A percentile compares a stretch with the other conserved stretches of the same genome.
Conservation (phyloP, 2,797 vertebrate genomes). For the Scyliorhinus canicula region DNA sequence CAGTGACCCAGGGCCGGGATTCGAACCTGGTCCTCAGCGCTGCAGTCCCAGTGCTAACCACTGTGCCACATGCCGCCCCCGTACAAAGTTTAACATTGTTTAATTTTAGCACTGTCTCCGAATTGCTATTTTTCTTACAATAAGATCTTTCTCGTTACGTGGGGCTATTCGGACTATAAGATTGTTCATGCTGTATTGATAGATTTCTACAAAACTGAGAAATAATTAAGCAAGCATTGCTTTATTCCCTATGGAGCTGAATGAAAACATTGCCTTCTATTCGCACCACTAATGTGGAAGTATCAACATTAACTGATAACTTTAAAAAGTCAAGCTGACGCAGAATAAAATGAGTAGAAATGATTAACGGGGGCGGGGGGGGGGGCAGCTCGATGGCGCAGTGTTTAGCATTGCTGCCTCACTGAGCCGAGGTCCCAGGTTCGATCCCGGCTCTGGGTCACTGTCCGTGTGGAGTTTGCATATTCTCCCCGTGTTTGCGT, state of each 20-base stretch:
- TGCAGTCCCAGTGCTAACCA: no score
- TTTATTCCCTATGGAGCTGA: not conserved
- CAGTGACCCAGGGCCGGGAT: no score
- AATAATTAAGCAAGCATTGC: not conserved
- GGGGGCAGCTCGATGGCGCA: no score
- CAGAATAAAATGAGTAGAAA: not conserved
- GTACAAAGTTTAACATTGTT: not conserved
- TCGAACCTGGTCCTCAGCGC: no score
- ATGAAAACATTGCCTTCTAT: not conserved
- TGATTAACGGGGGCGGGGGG: not conserved
- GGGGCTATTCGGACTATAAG: not conserved
- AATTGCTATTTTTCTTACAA: not conserved
- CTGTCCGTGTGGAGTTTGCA: no score
- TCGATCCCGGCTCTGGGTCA: no score
- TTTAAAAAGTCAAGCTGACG: not conserved
- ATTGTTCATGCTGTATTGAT: not conserved
- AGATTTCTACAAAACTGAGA: not conserved
- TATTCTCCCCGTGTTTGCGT: no score
- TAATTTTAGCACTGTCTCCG: not conserved
- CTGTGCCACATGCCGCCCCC: no score
- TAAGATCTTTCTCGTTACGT: not conserved
- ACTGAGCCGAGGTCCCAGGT: no score
- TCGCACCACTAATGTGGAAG: not conserved
- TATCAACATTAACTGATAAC: not conserved
- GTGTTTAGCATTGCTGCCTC: no score